phyloP scores from a whole-genome alignment of 2,797 vertebrate genomes.

The Peromyscus attwateri region DNA sequence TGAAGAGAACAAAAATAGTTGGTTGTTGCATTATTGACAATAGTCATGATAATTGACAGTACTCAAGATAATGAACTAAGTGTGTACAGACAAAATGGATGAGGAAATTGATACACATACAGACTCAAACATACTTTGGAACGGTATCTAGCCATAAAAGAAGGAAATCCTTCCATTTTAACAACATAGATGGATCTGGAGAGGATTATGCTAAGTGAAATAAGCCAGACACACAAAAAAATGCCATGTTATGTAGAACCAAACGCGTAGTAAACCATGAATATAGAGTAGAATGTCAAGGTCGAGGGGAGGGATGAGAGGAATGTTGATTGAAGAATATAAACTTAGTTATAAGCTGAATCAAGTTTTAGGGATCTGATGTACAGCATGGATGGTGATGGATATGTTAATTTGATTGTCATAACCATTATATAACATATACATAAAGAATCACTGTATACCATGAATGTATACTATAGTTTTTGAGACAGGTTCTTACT shows the following conservation, averaged over 20 bases:
- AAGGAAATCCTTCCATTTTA: constrained; percentile 34
- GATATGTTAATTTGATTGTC: constrained; percentile 10
- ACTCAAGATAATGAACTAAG: neutral
- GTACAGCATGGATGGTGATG: neutral
- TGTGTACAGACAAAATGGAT: neutral
- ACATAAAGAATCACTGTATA: neutral
- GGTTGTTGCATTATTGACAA: neutral
- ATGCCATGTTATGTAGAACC: neutral
- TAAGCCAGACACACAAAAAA: neutral
- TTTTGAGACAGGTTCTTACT: neutral
- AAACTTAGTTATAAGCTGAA: neutral
- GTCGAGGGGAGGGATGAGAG: neutral
- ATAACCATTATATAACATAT: neutral
- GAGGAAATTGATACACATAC: neutral
- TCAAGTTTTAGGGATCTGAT: constrained; percentile 8
- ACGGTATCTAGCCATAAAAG: constrained; percentile 2
- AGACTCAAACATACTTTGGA: neutral
- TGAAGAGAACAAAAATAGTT: neutral
- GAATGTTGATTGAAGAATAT: neutral
- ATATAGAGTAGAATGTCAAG: neutral
- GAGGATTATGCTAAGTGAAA: constrained; percentile 34
- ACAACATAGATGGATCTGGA: neutral
- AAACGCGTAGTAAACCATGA: neutral
- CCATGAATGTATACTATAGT: neutral
- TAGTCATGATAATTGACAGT: neutral